A percentile compares a stretch with the other conserved stretches of the same genome.
Conservation (phyloP, 2,888 invertebrate species). For the Athrips mouffetella region DNA sequence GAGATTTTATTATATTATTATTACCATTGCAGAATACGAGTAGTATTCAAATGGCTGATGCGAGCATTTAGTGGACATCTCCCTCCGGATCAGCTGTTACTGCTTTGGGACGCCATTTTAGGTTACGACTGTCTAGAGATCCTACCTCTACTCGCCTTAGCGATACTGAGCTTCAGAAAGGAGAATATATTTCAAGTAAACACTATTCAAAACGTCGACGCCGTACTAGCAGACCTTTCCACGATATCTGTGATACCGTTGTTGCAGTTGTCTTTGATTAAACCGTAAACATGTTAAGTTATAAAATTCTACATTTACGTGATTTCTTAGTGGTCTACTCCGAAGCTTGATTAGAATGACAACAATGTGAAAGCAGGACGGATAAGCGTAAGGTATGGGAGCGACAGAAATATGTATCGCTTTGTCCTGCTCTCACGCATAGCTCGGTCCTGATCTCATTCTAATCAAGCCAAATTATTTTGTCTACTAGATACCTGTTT, state of each 20-base stretch:
- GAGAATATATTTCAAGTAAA: conserved; percentile 88
- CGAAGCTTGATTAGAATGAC: too few relatives aligned
- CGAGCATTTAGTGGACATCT: conserved; percentile 96
- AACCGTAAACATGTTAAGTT: too few relatives aligned
- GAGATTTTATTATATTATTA: neutral
- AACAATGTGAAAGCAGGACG: too few relatives aligned
- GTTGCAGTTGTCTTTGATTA: conserved; percentile 87
- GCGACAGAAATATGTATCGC: too few relatives aligned
- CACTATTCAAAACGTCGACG: conserved; percentile 89
- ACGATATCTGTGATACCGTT: conserved; percentile 91
- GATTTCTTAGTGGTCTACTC: too few relatives aligned
- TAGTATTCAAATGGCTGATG: conserved; percentile 98
- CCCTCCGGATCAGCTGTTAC: conserved; percentile 93
- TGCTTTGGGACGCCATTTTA: conserved; percentile 93
- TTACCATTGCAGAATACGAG: conserved; percentile 82
- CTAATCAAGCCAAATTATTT: too few relatives aligned
- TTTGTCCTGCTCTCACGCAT: too few relatives aligned
- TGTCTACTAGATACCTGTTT: too few relatives aligned
- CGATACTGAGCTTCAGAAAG: conserved; percentile 90
- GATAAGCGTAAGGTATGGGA: too few relatives aligned
- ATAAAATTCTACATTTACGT: too few relatives aligned
- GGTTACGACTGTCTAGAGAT: conserved; percentile 96
- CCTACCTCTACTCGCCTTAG: conserved; percentile 89
- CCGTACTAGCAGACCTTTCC: conserved; percentile 91
- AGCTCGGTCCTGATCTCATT: too few relatives aligned